Evolutionary conservation across 2,797 vertebrate genomes (phyloP).

Genomic region (Poecilia wingei): DNA sequence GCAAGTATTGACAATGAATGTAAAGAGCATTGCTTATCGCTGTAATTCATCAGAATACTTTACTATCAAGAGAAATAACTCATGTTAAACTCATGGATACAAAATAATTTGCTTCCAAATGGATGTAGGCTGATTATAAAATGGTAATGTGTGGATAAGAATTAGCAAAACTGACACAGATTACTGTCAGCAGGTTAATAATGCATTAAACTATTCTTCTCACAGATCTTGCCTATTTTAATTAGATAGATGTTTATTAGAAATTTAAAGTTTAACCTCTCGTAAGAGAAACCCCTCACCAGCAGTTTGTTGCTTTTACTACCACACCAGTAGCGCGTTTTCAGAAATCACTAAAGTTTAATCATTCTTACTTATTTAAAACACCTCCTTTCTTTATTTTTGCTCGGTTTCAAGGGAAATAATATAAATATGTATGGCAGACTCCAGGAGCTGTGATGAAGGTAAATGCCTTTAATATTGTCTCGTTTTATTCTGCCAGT

Average conservation of each 20-base stretch:
- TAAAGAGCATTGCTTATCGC: neutral
- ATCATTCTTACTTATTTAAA: neutral
- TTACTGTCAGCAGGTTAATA: neutral
- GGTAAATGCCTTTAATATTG: neutral
- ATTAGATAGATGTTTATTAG: neutral
- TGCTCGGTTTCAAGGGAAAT: neutral
- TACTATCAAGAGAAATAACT: neutral
- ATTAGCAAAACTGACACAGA: neutral
- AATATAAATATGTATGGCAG: neutral
- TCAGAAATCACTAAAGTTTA: neutral
- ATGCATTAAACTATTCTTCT: neutral
- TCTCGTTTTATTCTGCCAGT: neutral
- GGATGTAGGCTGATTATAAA: neutral
- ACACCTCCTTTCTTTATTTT: neutral
- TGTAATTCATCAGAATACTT: neutral
- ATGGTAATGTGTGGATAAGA: neutral
- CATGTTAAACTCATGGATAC: neutral
- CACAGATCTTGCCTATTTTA: neutral
- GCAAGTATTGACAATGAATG: neutral
- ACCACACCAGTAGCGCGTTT: no score
- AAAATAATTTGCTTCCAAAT: neutral
- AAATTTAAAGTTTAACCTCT: neutral
- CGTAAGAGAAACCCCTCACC: neutral
- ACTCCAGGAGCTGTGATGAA: neutral
- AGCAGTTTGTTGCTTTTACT: no score